Evolutionary conservation across 2,797 vertebrate genomes (phyloP).

Genomic region (Pygocentrus nattereri): DNA sequence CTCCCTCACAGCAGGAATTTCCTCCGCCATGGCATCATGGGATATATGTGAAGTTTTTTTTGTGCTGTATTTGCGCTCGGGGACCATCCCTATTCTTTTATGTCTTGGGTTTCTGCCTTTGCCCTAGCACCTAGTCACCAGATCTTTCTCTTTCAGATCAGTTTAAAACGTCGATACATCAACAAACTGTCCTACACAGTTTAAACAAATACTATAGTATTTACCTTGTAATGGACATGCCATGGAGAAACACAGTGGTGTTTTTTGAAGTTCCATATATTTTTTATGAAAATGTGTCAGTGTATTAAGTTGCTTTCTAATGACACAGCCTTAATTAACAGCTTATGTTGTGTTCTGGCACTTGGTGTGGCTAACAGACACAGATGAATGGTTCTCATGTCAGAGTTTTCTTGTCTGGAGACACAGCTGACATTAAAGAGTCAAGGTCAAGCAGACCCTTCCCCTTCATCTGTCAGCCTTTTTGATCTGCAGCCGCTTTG

Average conservation of each 20-base stretch:
- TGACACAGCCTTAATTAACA: constrained; percentile 57
- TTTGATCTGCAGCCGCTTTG: constrained; percentile 84
- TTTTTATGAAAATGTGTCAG: constrained; percentile 28
- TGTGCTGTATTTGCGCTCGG: constrained; percentile 76
- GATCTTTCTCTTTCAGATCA: constrained; percentile 34
- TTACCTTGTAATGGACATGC: constrained; percentile 23
- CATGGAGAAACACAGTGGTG: background rate
- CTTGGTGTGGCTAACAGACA: constrained; percentile 46
- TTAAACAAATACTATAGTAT: constrained; percentile 22
- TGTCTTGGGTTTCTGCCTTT: constrained; percentile 33
- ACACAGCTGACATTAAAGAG: constrained; percentile 78
- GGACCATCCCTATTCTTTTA: constrained; percentile 38
- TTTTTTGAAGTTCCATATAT: constrained; percentile 18
- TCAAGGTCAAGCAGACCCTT: constrained; percentile 82
- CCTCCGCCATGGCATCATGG: constrained; percentile 58
- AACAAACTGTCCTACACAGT: constrained; percentile 22
- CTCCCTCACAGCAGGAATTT: constrained; percentile 65
- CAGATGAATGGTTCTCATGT: constrained; percentile 56
- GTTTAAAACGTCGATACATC: constrained; percentile 35
- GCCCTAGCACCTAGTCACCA: constrained; percentile 4
- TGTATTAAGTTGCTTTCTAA: constrained; percentile 58
- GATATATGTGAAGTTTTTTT: constrained; percentile 44
- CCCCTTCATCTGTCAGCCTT: constrained; percentile 84
- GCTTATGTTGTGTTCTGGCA: constrained; percentile 55
- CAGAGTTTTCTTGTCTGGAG: constrained; percentile 61